Percentiles rank a stretch among this genome's conserved stretches.
These are phyloP conservation scores for Myotis planiceps DNA, from an alignment of 2,797 vertebrate genomes.

Conservation along the genomic window DNA sequence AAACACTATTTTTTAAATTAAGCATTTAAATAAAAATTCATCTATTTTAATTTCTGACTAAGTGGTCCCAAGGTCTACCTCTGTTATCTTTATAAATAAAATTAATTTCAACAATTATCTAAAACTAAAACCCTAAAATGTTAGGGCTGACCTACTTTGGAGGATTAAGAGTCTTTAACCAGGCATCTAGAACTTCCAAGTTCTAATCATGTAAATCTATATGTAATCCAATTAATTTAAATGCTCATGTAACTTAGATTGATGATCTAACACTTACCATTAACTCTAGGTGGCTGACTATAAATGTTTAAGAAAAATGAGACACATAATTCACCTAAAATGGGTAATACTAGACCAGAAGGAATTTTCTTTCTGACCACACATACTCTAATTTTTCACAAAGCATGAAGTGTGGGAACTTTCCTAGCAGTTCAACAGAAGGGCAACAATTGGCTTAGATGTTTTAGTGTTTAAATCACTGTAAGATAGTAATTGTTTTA, in stretches of 20 bases:
- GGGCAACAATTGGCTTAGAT: background rate
- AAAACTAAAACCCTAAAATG: background rate
- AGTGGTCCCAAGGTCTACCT: background rate
- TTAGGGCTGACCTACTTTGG: background rate
- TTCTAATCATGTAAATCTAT: background rate
- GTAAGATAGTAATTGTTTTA: background rate
- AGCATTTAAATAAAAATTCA: background rate
- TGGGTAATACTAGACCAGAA: background rate
- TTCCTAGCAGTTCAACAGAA: background rate
- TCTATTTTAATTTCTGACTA: background rate
- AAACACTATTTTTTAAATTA: background rate
- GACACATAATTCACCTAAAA: slow-evolving; percentile 32
- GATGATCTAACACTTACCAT: slow-evolving; percentile 4
- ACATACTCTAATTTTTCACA: slow-evolving; percentile 38
- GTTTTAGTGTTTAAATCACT: background rate
- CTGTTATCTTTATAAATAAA: background rate
- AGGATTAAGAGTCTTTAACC: background rate
- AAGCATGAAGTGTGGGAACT: background rate
- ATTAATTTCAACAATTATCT: background rate
- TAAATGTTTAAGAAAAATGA: slow-evolving; percentile 32
- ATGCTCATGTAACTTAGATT: background rate
- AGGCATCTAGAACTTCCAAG: background rate
- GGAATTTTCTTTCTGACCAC: slow-evolving; percentile 31
- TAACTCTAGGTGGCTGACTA: background rate
- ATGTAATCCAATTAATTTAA: slow-evolving; percentile 39